Evolutionary conservation across 1,140 invertebrate genomes (phyloP).

Genomic region (Magallana angulata): DNA sequence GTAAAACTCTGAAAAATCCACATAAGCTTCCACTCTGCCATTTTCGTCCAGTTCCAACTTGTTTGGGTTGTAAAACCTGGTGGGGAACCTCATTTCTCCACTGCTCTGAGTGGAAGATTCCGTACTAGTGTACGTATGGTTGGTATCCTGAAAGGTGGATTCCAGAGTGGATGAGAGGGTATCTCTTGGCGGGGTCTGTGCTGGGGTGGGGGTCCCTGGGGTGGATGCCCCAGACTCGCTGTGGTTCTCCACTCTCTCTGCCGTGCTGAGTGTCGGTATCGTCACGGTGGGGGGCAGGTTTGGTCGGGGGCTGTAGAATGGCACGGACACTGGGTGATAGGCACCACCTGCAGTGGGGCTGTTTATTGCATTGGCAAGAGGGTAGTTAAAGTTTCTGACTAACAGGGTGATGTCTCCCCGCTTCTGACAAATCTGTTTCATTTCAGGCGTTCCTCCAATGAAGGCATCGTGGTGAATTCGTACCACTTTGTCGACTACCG

Average conservation of each 20-base stretch:
- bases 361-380: constrained; percentile 83
- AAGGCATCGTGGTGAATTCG: constrained; percentile 90
- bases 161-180: constrained; percentile 46
- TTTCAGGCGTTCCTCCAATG: constrained; percentile 78
- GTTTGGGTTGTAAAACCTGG: constrained; percentile 66
- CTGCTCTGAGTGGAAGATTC: constrained; percentile 73
- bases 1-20: constrained; percentile 91
- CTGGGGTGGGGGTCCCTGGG: constrained; percentile 55
- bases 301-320: constrained; percentile 56
- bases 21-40: constrained; percentile 88
- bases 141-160: constrained; percentile 52
- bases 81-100: constrained; percentile 68
- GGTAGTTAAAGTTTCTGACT: constrained; percentile 92
- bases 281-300: constrained; percentile 49
- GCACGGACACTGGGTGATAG: constrained; percentile 61
- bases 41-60: constrained; percentile 82
- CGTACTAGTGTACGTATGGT: constrained; percentile 66
- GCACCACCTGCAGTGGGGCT: constrained; percentile 63
- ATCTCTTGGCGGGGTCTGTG: constrained; percentile 46
- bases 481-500: constrained; percentile 91
- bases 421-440: constrained; percentile 79
- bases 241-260: constrained; percentile 38
- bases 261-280: constrained; percentile 47
- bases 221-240: constrained; percentile 52
- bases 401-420: constrained; percentile 91